phyloP scores from a whole-genome alignment of 2,888 invertebrate species.

The Eupithecia tripunctaria region DNA sequence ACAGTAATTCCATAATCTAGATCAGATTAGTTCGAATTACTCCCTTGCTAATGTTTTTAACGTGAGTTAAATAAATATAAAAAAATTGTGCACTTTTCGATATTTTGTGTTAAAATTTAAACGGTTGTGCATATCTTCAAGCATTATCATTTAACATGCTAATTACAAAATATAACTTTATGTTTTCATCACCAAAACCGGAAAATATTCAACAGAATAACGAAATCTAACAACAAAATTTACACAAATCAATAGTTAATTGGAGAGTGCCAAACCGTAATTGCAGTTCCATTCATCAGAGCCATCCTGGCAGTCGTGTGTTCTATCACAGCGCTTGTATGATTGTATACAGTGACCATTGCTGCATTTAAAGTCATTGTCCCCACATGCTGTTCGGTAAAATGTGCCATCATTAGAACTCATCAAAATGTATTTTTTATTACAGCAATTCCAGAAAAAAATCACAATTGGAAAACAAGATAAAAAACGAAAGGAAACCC shows the following conservation, averaged over 20 bases:
- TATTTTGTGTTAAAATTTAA: conserved; percentile 4
- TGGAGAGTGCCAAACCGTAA: conserved; percentile 76
- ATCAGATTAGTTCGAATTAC: conserved; percentile 2
- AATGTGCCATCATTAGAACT: conserved; percentile 55
- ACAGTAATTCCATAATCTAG: conserved; percentile 17
- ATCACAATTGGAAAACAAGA: conserved; percentile 28
- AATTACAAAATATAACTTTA: background rate
- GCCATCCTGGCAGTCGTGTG: conserved; percentile 84
- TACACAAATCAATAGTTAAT: conserved; percentile 24
- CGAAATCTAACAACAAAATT: background rate
- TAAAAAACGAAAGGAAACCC: conserved; percentile 27
- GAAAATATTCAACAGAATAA: conserved; percentile 3
- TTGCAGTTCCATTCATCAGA: conserved; percentile 84
- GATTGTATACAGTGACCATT: conserved; percentile 86
- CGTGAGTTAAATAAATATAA: background rate
- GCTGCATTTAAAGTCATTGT: conserved; percentile 86
- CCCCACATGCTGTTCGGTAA: conserved; percentile 84
- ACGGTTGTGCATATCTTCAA: background rate
- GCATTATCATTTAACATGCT: conserved; percentile 9
- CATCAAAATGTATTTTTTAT: conserved; percentile 23
- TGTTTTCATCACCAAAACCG: background rate
- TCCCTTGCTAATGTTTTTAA: conserved; percentile 11
- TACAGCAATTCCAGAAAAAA: conserved; percentile 30
- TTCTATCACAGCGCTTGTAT: conserved; percentile 82
- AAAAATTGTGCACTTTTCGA: background rate